phyloP scores from a whole-genome alignment of 1,140 invertebrate genomes.

The Anagrus nilaparvatae region DNA sequence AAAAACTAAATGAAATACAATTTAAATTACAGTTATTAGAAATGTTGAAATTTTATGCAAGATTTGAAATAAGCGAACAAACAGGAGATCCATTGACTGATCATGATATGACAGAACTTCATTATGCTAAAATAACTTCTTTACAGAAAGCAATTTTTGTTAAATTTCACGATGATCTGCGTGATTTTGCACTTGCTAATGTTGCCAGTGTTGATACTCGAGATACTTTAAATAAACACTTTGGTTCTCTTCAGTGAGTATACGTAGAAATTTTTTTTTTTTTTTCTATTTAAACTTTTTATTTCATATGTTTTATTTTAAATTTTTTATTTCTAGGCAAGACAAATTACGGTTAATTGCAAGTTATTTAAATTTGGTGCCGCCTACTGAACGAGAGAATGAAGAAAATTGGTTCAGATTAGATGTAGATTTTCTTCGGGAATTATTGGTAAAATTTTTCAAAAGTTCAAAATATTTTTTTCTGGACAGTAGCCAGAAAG shows the following conservation, averaged over 20 bases:
- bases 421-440: constrained; percentile 72
- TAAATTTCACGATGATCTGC: constrained; percentile 79
- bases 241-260: constrained; percentile 61
- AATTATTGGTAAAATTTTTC: constrained; percentile 78
- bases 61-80: constrained; percentile 97
- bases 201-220: constrained; percentile 89
- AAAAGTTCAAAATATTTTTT: no score
- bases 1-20: background rate
- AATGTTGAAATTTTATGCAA: constrained; percentile 92
- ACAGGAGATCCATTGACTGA: constrained; percentile 90
- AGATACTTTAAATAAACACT: constrained; percentile 76
- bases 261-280: constrained; percentile 5
- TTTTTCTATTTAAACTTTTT: background rate
- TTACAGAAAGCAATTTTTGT: constrained; percentile 87
- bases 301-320: constrained; percentile 5
- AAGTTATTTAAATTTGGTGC: constrained; percentile 76
- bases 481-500: no score
- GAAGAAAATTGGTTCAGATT: constrained; percentile 63
- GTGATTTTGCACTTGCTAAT: constrained; percentile 83
- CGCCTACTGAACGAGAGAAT: constrained; percentile 57
- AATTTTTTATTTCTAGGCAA: constrained; percentile 46
- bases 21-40: constrained; percentile 84
- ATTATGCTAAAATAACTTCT: constrained; percentile 84
- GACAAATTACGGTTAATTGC: constrained; percentile 77
- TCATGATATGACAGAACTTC: constrained; percentile 84